Base-by-base conservation (phyloP, 2,113 vertebrate species). In the Calidris pygmaea region DNA sequence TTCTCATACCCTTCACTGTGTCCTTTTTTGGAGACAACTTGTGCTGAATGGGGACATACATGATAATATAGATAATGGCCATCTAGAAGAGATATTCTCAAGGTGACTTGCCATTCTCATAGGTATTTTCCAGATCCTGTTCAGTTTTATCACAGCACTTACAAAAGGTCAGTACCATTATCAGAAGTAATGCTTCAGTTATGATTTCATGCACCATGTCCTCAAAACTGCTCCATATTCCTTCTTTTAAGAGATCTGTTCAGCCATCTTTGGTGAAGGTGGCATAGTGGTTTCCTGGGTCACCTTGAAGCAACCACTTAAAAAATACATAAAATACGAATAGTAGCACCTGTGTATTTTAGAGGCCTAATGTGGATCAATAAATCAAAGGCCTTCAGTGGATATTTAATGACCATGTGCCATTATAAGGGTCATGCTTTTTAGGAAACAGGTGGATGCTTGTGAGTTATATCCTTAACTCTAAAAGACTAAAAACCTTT, bases 191-290 rank as follows among this genome's bases (percentile, higher is more conserved):
- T 63, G 67, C 10, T 80, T 88, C 85, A 77, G 79, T 80, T 93
- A 74, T 48, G 67, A 71, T 95, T 95, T 95, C 89, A 95, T 84
- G 79, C 72, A 67, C 37, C 72, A 86, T 73, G 79, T 97, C 79
- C 65, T 93, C 68, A 92, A 93, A 93, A 88, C 50, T 66, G 34
- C 29, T 71, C 82, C 41, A 30, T 80, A 74, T 76, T 90, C 90
- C n/a, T 29, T 65, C 55, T 70, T 88, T 90, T 80, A 95, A 79
- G 24, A 53, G 45, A 21, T 50, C 21, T 43, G 15, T 78, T 88
- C 85, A 88, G 6, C 11, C 41, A 29, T 6, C 6, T 89, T 80
- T 55, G 35, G 39, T 80, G 32, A 74, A 62, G 81, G 34, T 67
- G 29, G 6, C 24, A 41, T 7, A 45, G 21, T 45, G 59, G 14